Evolutionary conservation across 2,888 invertebrate genomes (phyloP).

Genomic region (Dyspetes luteomarginatus): DNA sequence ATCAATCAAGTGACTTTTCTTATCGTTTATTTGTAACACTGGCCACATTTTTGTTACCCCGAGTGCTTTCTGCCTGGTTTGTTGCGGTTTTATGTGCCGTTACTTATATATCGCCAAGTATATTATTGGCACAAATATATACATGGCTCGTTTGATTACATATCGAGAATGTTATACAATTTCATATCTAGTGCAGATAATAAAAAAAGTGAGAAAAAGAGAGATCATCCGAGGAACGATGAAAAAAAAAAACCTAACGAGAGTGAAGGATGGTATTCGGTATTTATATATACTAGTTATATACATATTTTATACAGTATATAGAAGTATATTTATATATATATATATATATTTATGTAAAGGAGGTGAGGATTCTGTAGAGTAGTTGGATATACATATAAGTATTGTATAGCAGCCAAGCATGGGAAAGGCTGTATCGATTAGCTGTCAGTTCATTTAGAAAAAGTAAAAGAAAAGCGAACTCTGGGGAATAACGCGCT

Average conservation of each 20-base stretch:
- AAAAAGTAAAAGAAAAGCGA: conserved; percentile 82
- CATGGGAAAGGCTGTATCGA: conserved; percentile 76
- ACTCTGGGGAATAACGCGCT: conserved; percentile 76
- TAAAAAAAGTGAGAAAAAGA: background rate
- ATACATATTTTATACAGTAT: background rate
- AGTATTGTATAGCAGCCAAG: background rate
- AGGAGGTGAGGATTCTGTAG: background rate
- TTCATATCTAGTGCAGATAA: background rate
- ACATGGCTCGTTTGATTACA: no score
- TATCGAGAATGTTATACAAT: no score
- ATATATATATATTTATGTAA: background rate
- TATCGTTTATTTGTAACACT: conserved; percentile 21
- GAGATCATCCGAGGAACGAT: background rate
- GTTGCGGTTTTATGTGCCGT: no score
- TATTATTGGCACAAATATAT: no score
- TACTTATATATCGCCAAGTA: no score
- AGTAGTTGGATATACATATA: background rate
- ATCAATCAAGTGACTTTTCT: conserved; percentile 37
- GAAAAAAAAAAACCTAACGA: background rate
- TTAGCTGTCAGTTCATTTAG: conserved; percentile 81
- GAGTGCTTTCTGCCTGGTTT: no score
- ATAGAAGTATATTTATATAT: background rate
- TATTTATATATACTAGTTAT: background rate
- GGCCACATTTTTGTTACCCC: no score
- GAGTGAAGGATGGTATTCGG: background rate